A percentile compares a stretch with the other conserved stretches of the same genome.
phyloP scores from a whole-genome alignment of 2,113 vertebrate genomes.

The Illadopsis cleaveri region DNA sequence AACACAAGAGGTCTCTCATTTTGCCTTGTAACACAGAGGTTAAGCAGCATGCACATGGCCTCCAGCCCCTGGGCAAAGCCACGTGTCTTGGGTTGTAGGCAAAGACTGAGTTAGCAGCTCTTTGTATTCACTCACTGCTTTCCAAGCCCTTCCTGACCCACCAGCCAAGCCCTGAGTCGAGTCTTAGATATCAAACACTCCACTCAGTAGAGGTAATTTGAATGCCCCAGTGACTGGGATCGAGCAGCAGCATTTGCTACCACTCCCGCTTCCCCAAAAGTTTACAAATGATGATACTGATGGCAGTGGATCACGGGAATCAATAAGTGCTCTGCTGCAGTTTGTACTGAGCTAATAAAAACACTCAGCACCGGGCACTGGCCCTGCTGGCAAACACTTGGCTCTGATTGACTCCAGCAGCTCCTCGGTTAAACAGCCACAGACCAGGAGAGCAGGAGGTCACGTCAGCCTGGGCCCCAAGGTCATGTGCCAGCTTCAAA shows the following conservation, averaged over 20 bases:
- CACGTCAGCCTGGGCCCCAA: not conserved
- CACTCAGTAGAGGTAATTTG: not conserved
- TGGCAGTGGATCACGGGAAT: slow-evolving; percentile 42
- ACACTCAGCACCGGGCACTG: not conserved
- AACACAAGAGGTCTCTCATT: not conserved
- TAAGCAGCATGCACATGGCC: not conserved
- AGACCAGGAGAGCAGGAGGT: not conserved
- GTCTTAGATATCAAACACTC: not conserved
- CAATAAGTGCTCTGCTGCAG: slow-evolving; percentile 20
- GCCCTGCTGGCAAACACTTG: not conserved
- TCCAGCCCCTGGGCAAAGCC: not conserved
- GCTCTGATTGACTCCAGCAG: not conserved
- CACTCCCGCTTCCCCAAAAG: slow-evolving; percentile 17
- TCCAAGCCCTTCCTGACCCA: not conserved
- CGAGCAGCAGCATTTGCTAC: not conserved
- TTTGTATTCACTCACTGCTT: not conserved
- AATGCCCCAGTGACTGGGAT: not conserved
- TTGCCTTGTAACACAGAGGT: not conserved
- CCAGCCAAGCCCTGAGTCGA: not conserved
- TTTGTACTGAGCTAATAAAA: slow-evolving; percentile 50
- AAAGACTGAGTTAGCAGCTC: not conserved
- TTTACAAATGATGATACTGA: slow-evolving; percentile 47
- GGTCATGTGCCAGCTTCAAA: not conserved
- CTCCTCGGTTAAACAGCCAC: not conserved
- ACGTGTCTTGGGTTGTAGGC: not conserved